Base-by-base conservation (phyloP, 2,113 vertebrate genomes). In the Ceyx melanurus region DNA sequence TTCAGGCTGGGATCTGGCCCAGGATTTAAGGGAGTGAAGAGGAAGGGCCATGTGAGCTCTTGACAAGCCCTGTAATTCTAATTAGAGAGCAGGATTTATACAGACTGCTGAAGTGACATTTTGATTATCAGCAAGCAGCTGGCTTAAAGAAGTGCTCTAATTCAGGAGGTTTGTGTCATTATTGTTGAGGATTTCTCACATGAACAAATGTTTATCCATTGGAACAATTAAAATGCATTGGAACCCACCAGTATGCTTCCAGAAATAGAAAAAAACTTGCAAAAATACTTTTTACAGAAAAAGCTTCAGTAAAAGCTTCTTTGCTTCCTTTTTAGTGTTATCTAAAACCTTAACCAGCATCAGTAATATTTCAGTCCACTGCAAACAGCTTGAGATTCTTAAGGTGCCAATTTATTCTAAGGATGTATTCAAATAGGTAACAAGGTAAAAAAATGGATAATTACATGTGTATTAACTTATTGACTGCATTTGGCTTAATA, bases 101-200 rank as follows among this genome's bases (percentile, higher is more conserved):
- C 77, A 93, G 83, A 53, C 73, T 89, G 90, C 73, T 90, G 37
- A 61, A 94, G 66, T 84, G 77, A 75, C 77, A 77, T 13, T 66
- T 17, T 88, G 70, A 93, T 89, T 90, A 95, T 80, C 58, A 92
- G 67, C 70, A 91, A 96, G 91, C 93, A 96, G 91, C 84, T 95
- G 94, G 57, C 33, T 86, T 83, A 50, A 90, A 88, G 71, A 83
- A 92, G 83, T 42, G 53, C 37, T 65, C 81, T 83, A 71, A 84
- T 86, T 94, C 80, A 57, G 70, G n/a, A 81, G 68, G 22, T 5
- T 78, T 92, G 86, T 86, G 58, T 57, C 70, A 45, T 72, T 86
- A 75, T 25, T 68, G 31, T 26, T 42, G n/a, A 76, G 33, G 18
- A 90, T 60, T 95, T 94, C 75, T 61, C 64, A 35, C 87, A 86